Base-by-base conservation (phyloP, 2,797 vertebrate species). In the Lithobates sylvaticus region DNA sequence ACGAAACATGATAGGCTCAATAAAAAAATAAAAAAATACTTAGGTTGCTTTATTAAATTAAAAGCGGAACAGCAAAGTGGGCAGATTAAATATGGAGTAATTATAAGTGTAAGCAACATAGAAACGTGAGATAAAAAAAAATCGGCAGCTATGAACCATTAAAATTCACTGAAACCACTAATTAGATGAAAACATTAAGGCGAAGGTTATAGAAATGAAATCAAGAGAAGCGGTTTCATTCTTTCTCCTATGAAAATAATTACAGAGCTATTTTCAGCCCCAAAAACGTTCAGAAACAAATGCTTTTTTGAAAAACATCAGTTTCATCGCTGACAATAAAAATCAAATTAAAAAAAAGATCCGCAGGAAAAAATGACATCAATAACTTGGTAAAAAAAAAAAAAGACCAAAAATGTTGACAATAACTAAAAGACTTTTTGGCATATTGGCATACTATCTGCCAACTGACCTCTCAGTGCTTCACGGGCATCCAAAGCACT, bases 41-140 rank as follows among this genome's bases (percentile, higher is more conserved):
- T 76, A 65, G 72, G 85, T 86, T 69, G 85, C 78, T 72, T 86
- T 77, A 86, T 77, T 83, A 83, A 86, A 86, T 86, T 77, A 86
- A 86, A 86, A 72, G 77, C 84, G 39, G 77, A 61, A 72, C 39
- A 77, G 85, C 73, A 82, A 83, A 72, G 73, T 67, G 74, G 79
- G 85, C 67, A 83, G 85, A 86, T 86, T 83, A 78, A 77, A 86
- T 78, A 83, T 78, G 74, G 80, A 77, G 74, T 83, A 86, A 83
- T 86, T 82, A 86, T 81, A 86, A 82, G 78, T 77, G 74, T 76
- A 81, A 83, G 85, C 85, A 82, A 83, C 85, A 73, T 29, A 70
- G 79, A 86, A 86, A 86, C 44, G 70, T 81, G 72, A 86, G 44
- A 76, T 82, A 76, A 81, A 81, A 81, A 81, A 75, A 79, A 86